A percentile compares a stretch with the other conserved stretches of the same genome.
phyloP scores from a whole-genome alignment of 2,888 invertebrate species.

The Platycheirus albimanus region DNA sequence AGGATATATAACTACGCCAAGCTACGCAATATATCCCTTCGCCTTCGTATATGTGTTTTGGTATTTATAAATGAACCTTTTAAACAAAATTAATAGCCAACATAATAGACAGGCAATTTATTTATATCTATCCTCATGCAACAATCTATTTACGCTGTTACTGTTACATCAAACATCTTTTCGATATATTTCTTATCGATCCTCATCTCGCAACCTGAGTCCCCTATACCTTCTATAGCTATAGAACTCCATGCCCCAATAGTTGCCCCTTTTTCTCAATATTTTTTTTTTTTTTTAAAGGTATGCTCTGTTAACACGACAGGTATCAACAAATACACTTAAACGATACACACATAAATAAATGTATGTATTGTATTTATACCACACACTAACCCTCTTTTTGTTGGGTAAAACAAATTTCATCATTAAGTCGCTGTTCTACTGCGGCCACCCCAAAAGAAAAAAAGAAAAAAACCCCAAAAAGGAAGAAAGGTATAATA shows the following conservation, averaged over 20 bases:
- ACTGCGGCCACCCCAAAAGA: not conserved
- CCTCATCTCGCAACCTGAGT: slow-evolving; percentile 7
- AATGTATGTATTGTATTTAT: no score
- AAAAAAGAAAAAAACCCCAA: not conserved
- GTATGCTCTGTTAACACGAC: slow-evolving; percentile 48
- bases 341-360: slow-evolving; percentile 23
- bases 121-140: slow-evolving; percentile 47
- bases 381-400: not conserved
- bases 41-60: slow-evolving; percentile 3
- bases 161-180: slow-evolving; percentile 54
- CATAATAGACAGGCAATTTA: slow-evolving; percentile 73
- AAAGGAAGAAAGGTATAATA: no score
- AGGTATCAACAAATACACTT: slow-evolving; percentile 55
- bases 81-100: slow-evolving; percentile 72
- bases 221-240: not conserved
- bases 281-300: not conserved
- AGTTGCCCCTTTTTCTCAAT: not conserved
- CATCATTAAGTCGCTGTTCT: slow-evolving; percentile 63
- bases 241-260: no score
- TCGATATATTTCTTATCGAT: slow-evolving; percentile 61
- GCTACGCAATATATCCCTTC: not conserved
- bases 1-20: no score
- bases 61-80: slow-evolving; percentile 66
- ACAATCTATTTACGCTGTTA: slow-evolving; percentile 52
- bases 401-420: slow-evolving; percentile 51